Conservation (phyloP, 1,140 invertebrate species). For the Pachypeltis micranthus region DNA sequence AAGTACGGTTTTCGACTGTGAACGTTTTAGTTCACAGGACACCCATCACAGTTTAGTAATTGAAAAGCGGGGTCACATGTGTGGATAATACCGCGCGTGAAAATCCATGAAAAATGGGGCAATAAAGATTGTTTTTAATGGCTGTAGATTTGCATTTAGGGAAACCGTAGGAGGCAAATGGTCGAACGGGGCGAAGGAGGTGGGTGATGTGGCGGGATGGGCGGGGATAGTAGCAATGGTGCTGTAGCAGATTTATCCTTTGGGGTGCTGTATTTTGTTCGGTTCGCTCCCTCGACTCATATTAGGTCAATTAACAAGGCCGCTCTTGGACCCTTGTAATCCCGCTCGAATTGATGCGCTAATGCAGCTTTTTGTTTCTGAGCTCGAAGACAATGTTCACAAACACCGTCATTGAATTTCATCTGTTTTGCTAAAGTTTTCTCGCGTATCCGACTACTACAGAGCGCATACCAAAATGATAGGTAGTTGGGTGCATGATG, state of each 20-base stretch:
- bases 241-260: conserved; percentile 3
- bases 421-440: no score
- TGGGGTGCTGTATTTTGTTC: conserved; percentile 5
- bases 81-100: neutral
- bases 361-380: conserved; percentile 1
- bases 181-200: no score
- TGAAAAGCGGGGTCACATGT: neutral
- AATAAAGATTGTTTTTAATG: conserved; percentile 14
- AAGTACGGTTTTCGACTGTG: neutral
- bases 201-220: no score
- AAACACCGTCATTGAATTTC: no score
- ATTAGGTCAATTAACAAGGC: conserved; percentile 12
- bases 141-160: neutral
- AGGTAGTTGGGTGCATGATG: no score
- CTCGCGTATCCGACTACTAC: no score
- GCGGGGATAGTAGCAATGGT: neutral
- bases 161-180: neutral
- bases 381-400: no score
- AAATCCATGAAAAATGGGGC: neutral
- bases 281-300: conserved; percentile 2
- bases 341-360: conserved; percentile 9
- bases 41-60: neutral
- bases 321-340: conserved; percentile 1
- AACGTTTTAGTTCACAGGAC: neutral
- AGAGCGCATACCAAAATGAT: no score